phyloP scores from a whole-genome alignment of 2,888 invertebrate species.

The Anagyrus pseudococci region DNA sequence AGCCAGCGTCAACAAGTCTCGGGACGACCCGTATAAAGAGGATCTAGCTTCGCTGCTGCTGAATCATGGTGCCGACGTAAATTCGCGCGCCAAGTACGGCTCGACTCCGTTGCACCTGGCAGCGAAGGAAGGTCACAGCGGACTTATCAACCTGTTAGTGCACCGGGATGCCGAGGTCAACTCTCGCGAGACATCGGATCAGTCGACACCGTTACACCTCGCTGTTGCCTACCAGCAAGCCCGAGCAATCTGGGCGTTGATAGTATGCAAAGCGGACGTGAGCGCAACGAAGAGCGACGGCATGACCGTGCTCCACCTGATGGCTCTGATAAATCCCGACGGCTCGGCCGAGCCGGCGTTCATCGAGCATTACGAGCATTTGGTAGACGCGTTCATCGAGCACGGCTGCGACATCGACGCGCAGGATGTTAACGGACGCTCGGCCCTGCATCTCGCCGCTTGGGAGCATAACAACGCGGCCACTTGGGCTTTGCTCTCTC shows the following conservation, averaged over 20 bases:
- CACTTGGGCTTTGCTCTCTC: constrained; percentile 17
- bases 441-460: constrained; percentile 29
- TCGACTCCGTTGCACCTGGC: constrained; percentile 29
- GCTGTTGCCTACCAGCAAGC: constrained; percentile 23
- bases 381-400: constrained; percentile 8
- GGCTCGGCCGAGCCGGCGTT: constrained; percentile 18
- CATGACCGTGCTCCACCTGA: constrained; percentile 25
- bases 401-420: constrained; percentile 25
- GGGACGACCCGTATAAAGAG: constrained; percentile 22
- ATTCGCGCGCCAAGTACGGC: constrained; percentile 16
- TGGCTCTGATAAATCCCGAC: constrained; percentile 29
- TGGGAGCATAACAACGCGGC: constrained; percentile 24
- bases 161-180: constrained; percentile 24
- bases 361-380: constrained; percentile 24
- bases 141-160: constrained; percentile 21
- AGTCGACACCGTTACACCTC: constrained; percentile 31
- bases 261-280: constrained; percentile 25
- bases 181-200: constrained; percentile 2
- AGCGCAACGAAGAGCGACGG: constrained; percentile 12
- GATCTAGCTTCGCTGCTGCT: constrained; percentile 26
- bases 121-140: constrained; percentile 18
- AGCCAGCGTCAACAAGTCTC: constrained; percentile 9
- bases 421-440: constrained; percentile 23
- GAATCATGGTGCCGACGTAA: constrained; percentile 17
- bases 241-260: constrained; percentile 9